A percentile compares a stretch with the other conserved stretches of the same genome.
Conservation (phyloP, 2,888 invertebrate species). For the Cheilosia scutellata region DNA sequence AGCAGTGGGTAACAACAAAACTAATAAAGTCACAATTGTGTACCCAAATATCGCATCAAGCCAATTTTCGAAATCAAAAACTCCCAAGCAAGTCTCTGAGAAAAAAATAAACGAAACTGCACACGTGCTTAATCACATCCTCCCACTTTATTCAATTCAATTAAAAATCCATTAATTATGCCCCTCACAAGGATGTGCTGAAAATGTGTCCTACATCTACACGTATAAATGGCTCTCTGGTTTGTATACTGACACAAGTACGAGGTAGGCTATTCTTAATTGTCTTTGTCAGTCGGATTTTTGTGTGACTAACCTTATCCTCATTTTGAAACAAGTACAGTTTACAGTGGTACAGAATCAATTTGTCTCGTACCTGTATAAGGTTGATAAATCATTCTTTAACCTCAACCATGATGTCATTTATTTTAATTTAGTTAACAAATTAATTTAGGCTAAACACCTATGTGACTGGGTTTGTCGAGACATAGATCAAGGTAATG, state of each 20-base stretch:
- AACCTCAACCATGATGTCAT: conserved; percentile 10
- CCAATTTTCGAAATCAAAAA: not conserved
- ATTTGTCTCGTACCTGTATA: conserved; percentile 14
- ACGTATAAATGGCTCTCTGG: not conserved
- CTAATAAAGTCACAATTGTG: no score
- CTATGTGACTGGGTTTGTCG: no score
- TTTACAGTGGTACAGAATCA: not conserved
- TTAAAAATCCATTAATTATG: conserved; percentile 37
- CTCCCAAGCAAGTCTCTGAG: not conserved
- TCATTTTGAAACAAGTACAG: not conserved
- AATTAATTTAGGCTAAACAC: not conserved
- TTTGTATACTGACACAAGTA: conserved; percentile 5
- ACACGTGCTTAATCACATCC: conserved; percentile 4
- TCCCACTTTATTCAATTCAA: conserved; percentile 4
- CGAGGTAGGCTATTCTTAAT: conserved; percentile 13
- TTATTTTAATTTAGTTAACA: not conserved
- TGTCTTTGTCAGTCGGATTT: not conserved
- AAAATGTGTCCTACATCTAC: not conserved
- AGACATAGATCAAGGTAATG: no score
- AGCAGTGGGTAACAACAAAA: no score
- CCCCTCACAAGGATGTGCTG: not conserved
- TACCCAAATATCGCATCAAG: not conserved
- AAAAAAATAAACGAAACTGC: not conserved
- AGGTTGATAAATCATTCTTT: conserved; percentile 29
- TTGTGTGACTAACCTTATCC: not conserved